Base-by-base conservation (phyloP, 2,888 invertebrate species). In the Drosophila birchii region DNA sequence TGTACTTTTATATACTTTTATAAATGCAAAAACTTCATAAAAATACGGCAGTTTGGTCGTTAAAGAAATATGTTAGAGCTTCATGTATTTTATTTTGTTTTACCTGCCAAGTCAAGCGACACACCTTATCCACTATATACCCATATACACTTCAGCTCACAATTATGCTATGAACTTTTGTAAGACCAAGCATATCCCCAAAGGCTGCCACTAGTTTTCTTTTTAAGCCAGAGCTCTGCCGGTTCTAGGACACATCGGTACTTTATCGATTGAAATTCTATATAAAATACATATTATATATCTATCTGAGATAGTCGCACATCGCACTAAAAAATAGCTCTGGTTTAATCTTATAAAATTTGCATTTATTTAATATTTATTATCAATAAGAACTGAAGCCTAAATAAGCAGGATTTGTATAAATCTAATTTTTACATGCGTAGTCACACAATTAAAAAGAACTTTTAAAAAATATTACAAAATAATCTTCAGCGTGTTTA, bases 371-470 rank as follows among this genome's bases (percentile, higher is more conserved):
- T 73, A 70, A 32, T 57, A 66, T 74, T 66, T 69, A 58, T 54
- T 56, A 75, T 75, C 61, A 69, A 61, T 69, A 61, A 60, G 70
- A 71, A 71, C 61, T 39, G 70, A 61, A 51, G 43, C 68, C 41
- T 58, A 59, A 16, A 16, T 18, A 14, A 11, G 39, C 61, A 53
- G 26, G 53, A 26, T 55, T 41, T 23, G 61, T 32, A 51, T 44
- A 51, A 8, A 74, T 55, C 70, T 81, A 81, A 61, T 79, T 81
- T 84, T 80, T 86, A 84, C 81, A 86, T 75, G 80, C 77, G 67
- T 75, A 61, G 58, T 20, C 51, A 44, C 32, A 59, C 34, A 55
- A 60, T 53, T 62, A 72, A 64, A 78, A 66, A 62, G 54, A 41
- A 64, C 14, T n/a, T 62, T 49, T 16, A 57, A 73, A 64, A 49